Evolutionary conservation across 37 sponge, comb jelly and placozoan species (phyloP).

Genomic region (Ianthella basta): DNA sequence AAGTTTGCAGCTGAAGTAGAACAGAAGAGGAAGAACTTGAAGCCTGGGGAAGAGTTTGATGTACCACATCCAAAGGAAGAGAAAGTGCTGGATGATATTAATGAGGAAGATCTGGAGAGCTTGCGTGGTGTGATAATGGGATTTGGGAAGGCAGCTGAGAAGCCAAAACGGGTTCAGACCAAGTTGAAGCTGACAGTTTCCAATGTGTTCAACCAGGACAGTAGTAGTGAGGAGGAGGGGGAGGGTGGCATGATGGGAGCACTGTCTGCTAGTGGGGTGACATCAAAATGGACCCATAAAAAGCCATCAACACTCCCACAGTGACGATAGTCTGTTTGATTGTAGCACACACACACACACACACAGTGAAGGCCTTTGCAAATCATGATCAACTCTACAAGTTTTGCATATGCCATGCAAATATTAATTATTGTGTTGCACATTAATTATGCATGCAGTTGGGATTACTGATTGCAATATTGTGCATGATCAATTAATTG

Average conservation of each 20-base stretch:
- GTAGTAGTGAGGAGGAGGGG: background rate
- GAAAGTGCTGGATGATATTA: background rate
- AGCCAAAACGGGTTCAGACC: background rate
- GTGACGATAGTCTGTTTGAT: background rate
- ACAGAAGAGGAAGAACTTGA: too few species aligned
- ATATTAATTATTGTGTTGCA: too few species aligned
- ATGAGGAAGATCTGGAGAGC: background rate
- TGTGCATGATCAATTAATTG: too few species aligned
- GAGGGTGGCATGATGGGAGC: background rate
- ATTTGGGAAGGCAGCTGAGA: background rate
- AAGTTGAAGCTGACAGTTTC: background rate
- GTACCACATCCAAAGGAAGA: background rate
- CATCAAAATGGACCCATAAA: background rate
- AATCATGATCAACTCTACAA: too few species aligned
- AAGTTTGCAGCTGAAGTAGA: background rate
- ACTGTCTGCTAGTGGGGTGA: background rate
- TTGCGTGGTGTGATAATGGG: constrained; percentile 3
- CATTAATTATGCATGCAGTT: too few species aligned
- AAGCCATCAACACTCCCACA: background rate
- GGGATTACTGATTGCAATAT: too few species aligned
- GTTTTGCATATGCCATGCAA: too few species aligned
- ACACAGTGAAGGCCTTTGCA: too few species aligned
- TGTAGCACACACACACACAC: too few species aligned
- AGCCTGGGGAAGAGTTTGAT: background rate
- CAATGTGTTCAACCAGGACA: background rate